Percentiles rank a stretch among this genome's conserved stretches.
phyloP scores from a whole-genome alignment of 2,797 vertebrate genomes.

The Cheirogaleus major region DNA sequence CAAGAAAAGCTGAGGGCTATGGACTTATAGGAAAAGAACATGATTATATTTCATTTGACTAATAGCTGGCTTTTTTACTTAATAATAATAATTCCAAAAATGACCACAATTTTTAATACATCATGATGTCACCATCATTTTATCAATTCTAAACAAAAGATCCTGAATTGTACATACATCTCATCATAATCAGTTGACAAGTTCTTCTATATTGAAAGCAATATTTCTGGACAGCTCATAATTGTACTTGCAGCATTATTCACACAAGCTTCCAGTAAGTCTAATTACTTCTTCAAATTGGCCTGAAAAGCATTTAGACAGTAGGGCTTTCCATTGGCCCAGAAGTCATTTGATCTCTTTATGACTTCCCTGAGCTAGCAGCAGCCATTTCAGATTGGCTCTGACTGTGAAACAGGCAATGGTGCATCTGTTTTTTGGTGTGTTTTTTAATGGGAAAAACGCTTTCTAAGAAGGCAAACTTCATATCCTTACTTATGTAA shows the following conservation, averaged over 20 bases:
- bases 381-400: slow-evolving; percentile 73
- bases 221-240: slow-evolving; percentile 49
- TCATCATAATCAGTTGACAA: slow-evolving; percentile 14
- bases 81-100: slow-evolving; percentile 26
- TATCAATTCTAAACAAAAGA: not conserved
- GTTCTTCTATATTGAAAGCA: not conserved
- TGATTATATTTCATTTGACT: not conserved
- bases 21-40: not conserved
- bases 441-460: slow-evolving; percentile 73
- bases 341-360: slow-evolving; percentile 77
- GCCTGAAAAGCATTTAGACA: slow-evolving; percentile 73
- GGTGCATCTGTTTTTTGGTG: slow-evolving; percentile 67
- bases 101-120: not conserved
- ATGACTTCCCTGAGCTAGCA: slow-evolving; percentile 59
- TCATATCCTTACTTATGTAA: slow-evolving; percentile 67
- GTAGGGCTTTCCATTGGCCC: slow-evolving; percentile 65
- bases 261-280: slow-evolving; percentile 68
- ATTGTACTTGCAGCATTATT: slow-evolving; percentile 58
- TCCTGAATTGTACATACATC: not conserved
- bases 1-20: not conserved
- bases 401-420: slow-evolving; percentile 61
- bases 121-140: slow-evolving; percentile 36
- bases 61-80: slow-evolving; percentile 12
- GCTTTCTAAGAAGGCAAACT: slow-evolving; percentile 64
- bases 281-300: slow-evolving; percentile 75